Evolutionary conservation across 2,888 invertebrate species (phyloP).

Genomic region (Noctua janthina): DNA sequence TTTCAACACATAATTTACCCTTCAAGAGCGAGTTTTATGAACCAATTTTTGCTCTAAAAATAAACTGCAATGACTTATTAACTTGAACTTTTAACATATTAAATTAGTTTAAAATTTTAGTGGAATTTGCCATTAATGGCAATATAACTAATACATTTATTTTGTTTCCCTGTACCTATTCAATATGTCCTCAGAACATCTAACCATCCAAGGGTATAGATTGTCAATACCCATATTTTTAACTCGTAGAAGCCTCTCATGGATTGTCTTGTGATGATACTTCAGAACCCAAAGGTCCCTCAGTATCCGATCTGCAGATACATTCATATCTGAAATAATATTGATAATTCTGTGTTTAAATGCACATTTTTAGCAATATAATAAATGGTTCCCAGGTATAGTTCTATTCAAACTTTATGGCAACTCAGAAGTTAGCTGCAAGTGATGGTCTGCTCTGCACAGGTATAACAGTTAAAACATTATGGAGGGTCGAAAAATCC

Average conservation of each 20-base stretch:
- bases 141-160: neutral
- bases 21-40: neutral
- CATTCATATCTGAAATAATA: constrained; percentile 84
- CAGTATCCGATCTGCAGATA: constrained; percentile 89
- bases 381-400: neutral
- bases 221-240: constrained; percentile 86
- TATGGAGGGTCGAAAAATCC: neutral
- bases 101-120: neutral
- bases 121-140: neutral
- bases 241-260: constrained; percentile 86
- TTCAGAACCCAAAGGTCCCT: constrained; percentile 92
- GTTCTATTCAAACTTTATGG: neutral
- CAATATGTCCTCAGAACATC: constrained; percentile 90
- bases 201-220: constrained; percentile 92
- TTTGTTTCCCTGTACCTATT: constrained; percentile 83
- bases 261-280: constrained; percentile 89
- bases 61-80: too few relatives aligned
- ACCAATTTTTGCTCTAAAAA: neutral
- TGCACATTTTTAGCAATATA: neutral
- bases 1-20: too few relatives aligned
- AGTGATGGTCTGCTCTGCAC: neutral
- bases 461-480: neutral
- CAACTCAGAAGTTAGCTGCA: neutral
- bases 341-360: neutral
- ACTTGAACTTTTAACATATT: neutral